Base-by-base conservation (phyloP, 2,888 invertebrate species). In the Scelioninae gen. 1 region DNA sequence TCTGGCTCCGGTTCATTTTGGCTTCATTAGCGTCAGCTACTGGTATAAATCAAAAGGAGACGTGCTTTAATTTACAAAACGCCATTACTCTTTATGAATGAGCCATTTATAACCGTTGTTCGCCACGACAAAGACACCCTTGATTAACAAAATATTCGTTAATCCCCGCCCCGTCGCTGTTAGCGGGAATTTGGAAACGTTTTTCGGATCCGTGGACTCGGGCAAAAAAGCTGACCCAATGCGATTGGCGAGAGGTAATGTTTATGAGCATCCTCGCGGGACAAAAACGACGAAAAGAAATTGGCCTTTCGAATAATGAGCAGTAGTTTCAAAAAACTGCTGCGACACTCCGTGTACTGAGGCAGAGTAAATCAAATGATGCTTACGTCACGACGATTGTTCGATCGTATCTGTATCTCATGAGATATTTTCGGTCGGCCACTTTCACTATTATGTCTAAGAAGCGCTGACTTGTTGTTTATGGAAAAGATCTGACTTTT, bases 21-120 rank as follows among this genome's bases (percentile, higher is more conserved):
- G 82, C 86, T 87, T 88, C 85, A 88, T 88, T 88, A 87, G 85
- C 85, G 85, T 83, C 60, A 66, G 83, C 86, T 82, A 85, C 82
- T 84, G 85, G 85, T 86, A 88, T 86, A 88, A 88, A 88, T 88
- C 86, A 88, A 86, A 86, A 77, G 78, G 65, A 55, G 83, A 85
- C 86, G 85, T 85, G 86, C 84, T 88, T 87, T 87, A 86, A 87
- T 87, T 86, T 87, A 85, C 86, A 88, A 87, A 86, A 85, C 85
- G 84, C 87, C 84, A 87, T 87, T 88, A 87, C 80, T 62, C 63
- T 75, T 86, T 84, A 87, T 89, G 87, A 89, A 89, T 89, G 88
- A 87, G 78, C 86, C 89, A 88, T 89, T 89, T 86, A 88, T 83
- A 87, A 66, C 83, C n/a, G 49, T 23, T 11, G 31, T 49, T 23